phyloP scores from a whole-genome alignment of 2,888 invertebrate species.

The Stegophylla sp. region DNA sequence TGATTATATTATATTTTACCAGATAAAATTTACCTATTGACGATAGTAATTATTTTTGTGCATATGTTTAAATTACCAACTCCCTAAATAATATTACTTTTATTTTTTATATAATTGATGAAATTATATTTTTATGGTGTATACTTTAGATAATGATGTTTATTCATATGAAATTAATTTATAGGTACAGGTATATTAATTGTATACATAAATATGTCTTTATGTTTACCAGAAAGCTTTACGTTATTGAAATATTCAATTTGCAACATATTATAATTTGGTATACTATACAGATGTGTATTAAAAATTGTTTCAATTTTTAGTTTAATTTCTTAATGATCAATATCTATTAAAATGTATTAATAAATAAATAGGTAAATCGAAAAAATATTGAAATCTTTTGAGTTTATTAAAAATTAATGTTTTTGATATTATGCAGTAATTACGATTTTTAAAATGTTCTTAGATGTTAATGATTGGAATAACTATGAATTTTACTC shows the following conservation, averaged over 20 bases:
- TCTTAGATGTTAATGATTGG: not conserved
- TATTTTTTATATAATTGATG: conserved; percentile 51
- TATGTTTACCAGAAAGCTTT: not conserved
- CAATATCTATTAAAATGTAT: not conserved
- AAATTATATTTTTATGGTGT: conserved; percentile 55
- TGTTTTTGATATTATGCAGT: not conserved
- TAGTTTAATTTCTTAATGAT: conserved; percentile 10
- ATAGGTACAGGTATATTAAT: not conserved
- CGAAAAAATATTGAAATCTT: not conserved
- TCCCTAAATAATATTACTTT: conserved; percentile 41
- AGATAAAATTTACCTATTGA: not conserved
- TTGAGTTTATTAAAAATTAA: not conserved
- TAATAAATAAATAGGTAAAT: not conserved
- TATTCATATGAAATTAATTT: not conserved
- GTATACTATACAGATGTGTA: not conserved
- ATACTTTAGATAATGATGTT: conserved; percentile 22
- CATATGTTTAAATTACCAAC: conserved; percentile 24
- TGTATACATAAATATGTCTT: not conserved
- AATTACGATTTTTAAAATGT: not conserved
- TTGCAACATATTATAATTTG: not conserved
- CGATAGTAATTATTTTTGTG: conserved; percentile 12
- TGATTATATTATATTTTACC: not conserved
- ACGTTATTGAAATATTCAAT: not conserved
- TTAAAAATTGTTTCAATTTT: conserved; percentile 3
- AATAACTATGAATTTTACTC: not conserved